These are phyloP conservation scores for Halichoerus grypus DNA, from an alignment of 2,113 vertebrate species.

Conservation along the genomic window DNA sequence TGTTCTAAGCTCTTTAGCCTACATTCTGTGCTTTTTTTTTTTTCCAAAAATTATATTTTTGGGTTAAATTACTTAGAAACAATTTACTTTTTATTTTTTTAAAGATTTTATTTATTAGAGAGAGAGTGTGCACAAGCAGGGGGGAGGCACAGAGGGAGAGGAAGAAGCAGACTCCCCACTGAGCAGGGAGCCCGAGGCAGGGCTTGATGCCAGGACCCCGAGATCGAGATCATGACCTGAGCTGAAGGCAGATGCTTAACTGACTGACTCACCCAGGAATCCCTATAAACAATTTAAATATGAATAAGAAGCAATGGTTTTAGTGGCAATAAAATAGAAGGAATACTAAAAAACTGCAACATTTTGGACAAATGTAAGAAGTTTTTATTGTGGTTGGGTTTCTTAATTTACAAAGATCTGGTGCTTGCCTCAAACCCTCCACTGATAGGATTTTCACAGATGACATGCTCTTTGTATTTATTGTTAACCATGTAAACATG, in stretches of 20 bases:
- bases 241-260: neutral
- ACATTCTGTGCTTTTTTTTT: neutral
- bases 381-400: neutral
- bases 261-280: neutral
- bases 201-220: neutral
- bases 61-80: neutral
- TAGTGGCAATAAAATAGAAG: neutral
- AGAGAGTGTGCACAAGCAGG: neutral
- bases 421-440: neutral
- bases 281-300: neutral
- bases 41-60: neutral
- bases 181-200: neutral
- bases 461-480: neutral
- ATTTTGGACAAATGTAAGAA: neutral
- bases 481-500: neutral
- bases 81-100: neutral
- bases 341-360: neutral
- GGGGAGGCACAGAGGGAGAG: neutral
- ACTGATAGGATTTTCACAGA: neutral
- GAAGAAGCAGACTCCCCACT: neutral
- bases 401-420: conserved; percentile 21
- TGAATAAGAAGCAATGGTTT: neutral
- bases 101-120: neutral
- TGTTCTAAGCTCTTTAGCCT: neutral
- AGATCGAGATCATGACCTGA: neutral